A percentile compares a stretch with the other conserved stretches of the same genome.
Conservation (phyloP, 2,888 invertebrate genomes). For the Xanthia togata region DNA sequence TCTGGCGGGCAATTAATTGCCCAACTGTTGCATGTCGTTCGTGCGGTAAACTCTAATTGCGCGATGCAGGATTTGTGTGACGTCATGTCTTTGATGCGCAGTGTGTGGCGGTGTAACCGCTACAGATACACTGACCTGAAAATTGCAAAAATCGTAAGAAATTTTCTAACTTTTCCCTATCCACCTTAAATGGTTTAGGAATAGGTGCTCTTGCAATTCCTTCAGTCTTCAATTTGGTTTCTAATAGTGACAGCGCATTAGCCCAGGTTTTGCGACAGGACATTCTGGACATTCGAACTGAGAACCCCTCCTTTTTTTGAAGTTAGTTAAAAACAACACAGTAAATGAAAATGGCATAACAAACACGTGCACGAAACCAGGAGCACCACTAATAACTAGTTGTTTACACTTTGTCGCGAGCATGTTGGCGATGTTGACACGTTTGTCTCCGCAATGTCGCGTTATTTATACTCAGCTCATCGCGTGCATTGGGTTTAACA, state of each 20-base stretch:
- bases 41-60: too few species aligned
- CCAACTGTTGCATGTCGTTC: too few species aligned
- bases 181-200: neutral
- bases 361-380: neutral
- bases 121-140: too few species aligned
- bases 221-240: neutral
- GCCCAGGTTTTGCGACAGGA: neutral
- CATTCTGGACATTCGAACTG: neutral
- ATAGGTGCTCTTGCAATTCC: neutral
- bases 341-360: neutral
- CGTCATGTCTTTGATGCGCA: too few species aligned
- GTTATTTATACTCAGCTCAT: slow-evolving; percentile 44
- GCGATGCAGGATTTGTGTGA: too few species aligned
- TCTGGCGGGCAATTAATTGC: too few species aligned
- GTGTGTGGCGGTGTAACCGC: too few species aligned
- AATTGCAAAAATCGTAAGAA: too few species aligned
- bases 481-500: slow-evolving; percentile 5
- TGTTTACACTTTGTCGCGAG: slow-evolving; percentile 47
- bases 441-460: slow-evolving; percentile 43
- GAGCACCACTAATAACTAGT: slow-evolving; percentile 23
- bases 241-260: neutral
- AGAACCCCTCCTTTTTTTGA: too few species aligned
- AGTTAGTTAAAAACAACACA: neutral
- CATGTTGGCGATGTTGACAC: slow-evolving; percentile 36
- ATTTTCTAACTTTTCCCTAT: too few species aligned